Conservation (phyloP, 2,888 invertebrate genomes). For the Drosophila neotestacea region DNA sequence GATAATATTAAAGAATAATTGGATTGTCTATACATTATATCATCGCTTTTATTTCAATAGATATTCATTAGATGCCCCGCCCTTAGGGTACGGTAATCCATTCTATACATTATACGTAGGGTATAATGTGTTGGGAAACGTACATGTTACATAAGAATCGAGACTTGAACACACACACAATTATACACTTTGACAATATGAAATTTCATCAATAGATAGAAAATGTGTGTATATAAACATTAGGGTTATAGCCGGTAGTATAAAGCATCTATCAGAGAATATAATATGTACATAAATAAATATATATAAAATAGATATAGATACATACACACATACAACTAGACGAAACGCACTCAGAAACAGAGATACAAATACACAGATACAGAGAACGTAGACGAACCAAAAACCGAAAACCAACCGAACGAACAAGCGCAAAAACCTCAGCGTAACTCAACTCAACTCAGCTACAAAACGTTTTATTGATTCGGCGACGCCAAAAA, state of each 20-base stretch:
- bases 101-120: slow-evolving; percentile 9
- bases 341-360: slow-evolving; percentile 56
- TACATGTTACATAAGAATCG: slow-evolving; percentile 54
- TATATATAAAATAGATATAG: slow-evolving; percentile 24
- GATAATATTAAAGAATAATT: not conserved
- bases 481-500: slow-evolving; percentile 71
- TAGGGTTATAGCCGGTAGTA: slow-evolving; percentile 59
- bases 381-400: slow-evolving; percentile 48
- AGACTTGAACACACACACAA: slow-evolving; percentile 43
- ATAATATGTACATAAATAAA: slow-evolving; percentile 31
- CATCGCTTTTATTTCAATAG: slow-evolving; percentile 3
- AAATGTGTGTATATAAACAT: slow-evolving; percentile 20
- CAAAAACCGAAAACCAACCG: slow-evolving; percentile 64
- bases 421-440: slow-evolving; percentile 67
- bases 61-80: slow-evolving; percentile 14
- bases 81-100: slow-evolving; percentile 6
- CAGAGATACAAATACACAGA: slow-evolving; percentile 55
- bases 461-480: slow-evolving; percentile 67
- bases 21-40: slow-evolving; percentile 14
- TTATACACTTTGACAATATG: slow-evolving; percentile 15
- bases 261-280: slow-evolving; percentile 59
- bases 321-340: slow-evolving; percentile 59
- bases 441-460: slow-evolving; percentile 63
- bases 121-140: slow-evolving; percentile 33
- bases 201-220: slow-evolving; percentile 27